Evolutionary conservation across 2,888 invertebrate genomes (phyloP).

Genomic region (Apoda limacodes): DNA sequence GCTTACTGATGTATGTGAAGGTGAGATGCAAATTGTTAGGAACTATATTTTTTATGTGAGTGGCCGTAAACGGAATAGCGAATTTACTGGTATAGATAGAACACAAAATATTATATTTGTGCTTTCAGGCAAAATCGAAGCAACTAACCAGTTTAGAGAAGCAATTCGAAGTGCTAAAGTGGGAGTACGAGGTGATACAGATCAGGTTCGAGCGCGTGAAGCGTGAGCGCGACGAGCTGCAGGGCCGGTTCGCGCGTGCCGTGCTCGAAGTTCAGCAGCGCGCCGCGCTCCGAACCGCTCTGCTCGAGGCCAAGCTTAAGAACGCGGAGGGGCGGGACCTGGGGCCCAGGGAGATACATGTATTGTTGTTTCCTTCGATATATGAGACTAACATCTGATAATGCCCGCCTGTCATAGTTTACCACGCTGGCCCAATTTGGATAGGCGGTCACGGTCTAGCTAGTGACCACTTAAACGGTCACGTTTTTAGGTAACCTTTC

Average conservation of each 20-base stretch:
- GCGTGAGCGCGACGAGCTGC: slow-evolving; percentile 82
- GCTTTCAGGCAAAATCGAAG: slow-evolving; percentile 65
- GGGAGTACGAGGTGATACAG: slow-evolving; percentile 78
- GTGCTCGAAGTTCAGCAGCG: slow-evolving; percentile 91
- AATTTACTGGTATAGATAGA: not conserved
- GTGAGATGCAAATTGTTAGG: not conserved
- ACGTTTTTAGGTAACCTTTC: too few relatives aligned
- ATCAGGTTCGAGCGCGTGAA: slow-evolving; percentile 82
- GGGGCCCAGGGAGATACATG: slow-evolving; percentile 72
- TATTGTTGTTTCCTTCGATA: too few relatives aligned
- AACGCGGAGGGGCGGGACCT: slow-evolving; percentile 75
- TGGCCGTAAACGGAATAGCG: not conserved
- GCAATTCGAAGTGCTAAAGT: slow-evolving; percentile 72
- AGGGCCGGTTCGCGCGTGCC: slow-evolving; percentile 81
- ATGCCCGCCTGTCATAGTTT: too few relatives aligned
- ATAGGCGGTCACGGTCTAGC: too few relatives aligned
- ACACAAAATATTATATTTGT: not conserved
- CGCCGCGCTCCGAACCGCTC: slow-evolving; percentile 82
- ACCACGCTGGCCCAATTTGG: too few relatives aligned
- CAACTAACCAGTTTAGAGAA: slow-evolving; percentile 57
- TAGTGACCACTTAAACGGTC: too few relatives aligned
- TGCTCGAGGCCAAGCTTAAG: slow-evolving; percentile 82
- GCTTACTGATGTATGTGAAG: not conserved
- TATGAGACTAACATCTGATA: too few relatives aligned
- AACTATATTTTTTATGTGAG: not conserved